A percentile compares a stretch with the other conserved stretches of the same genome.
Evolutionary conservation across 2,113 vertebrate species (phyloP).

Genomic region (Catharus minimus): DNA sequence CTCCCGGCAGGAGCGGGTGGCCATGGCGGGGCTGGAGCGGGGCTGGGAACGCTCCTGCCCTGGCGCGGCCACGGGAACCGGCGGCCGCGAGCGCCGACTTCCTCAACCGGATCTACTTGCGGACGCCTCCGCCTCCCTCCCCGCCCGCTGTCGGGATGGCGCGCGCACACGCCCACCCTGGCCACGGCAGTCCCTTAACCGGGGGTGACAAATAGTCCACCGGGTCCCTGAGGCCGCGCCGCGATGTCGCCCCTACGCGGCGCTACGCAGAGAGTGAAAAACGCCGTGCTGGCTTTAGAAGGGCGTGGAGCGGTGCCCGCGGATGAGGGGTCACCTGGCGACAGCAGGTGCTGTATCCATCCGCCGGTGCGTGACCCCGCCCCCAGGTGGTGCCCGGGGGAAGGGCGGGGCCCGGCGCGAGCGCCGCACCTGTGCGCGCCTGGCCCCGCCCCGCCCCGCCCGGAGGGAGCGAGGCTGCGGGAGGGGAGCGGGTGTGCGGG

Average conservation of each 20-base stretch:
- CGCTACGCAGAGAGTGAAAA: fast-evolving
- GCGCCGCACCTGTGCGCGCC: neutral
- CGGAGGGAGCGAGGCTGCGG: too few relatives aligned
- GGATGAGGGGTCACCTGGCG: fast-evolving
- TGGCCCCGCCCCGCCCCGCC: neutral
- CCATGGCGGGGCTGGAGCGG: slow-evolving; percentile 71
- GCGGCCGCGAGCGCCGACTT: neutral
- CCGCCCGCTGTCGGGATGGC: neutral
- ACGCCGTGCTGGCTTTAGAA: fast-evolving
- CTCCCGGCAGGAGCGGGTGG: slow-evolving; percentile 92
- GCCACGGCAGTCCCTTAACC: fast-evolving
- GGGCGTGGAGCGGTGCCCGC: fast-evolving
- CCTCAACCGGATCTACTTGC: slow-evolving; percentile 54
- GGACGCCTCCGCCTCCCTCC: neutral
- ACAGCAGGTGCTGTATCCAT: neutral
- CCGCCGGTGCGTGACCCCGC: neutral
- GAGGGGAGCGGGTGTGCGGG: too few relatives aligned
- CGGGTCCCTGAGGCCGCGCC: fast-evolving
- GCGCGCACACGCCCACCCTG: neutral
- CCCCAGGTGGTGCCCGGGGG: neutral
- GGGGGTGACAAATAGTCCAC: neutral
- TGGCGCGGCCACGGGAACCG: slow-evolving; percentile 15
- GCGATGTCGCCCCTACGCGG: fast-evolving
- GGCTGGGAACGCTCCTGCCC: neutral
- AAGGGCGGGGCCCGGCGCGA: neutral